Conservation (phyloP, 2,797 vertebrate genomes). For the Atherinosoma microstoma region DNA sequence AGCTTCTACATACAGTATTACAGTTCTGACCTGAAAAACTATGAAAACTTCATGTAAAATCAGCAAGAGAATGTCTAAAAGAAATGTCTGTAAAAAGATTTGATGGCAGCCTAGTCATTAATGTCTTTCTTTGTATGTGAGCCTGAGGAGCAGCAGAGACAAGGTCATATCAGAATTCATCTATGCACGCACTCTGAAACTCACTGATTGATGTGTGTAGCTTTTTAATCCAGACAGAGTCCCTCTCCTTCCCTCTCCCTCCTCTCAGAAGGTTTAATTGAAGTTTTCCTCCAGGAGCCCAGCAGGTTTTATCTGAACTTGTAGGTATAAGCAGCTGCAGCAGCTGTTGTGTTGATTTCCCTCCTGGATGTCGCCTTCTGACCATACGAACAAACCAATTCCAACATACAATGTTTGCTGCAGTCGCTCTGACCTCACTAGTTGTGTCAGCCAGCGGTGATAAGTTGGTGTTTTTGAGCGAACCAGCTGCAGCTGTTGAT, state of each 20-base stretch:
- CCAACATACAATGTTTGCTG: constrained; percentile 2
- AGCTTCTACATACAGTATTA: neutral
- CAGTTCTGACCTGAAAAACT: neutral
- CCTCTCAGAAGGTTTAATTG: constrained; percentile 13
- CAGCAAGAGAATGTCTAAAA: neutral
- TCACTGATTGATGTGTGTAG: neutral
- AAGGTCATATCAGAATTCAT: constrained; percentile 14
- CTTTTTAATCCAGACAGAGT: constrained; percentile 9
- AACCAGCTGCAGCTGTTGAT: constrained; percentile 21
- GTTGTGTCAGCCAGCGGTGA: neutral
- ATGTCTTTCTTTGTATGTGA: neutral
- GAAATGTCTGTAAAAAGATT: neutral
- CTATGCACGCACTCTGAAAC: neutral
- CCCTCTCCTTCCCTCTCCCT: neutral
- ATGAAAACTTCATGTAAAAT: neutral
- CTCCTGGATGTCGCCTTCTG: constrained; percentile 23
- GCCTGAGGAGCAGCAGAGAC: neutral
- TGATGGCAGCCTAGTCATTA: neutral
- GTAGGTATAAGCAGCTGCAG: constrained; percentile 18
- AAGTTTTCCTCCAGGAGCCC: constrained; percentile 27
- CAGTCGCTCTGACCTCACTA: constrained; percentile 12
- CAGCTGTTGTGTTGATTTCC: constrained; percentile 25
- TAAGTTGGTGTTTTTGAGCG: constrained; percentile 1
- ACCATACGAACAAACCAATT: constrained; percentile 17
- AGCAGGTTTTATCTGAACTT: constrained; percentile 44